phyloP scores from a whole-genome alignment of 1,140 invertebrate species.

The Drosophila rufa region DNA sequence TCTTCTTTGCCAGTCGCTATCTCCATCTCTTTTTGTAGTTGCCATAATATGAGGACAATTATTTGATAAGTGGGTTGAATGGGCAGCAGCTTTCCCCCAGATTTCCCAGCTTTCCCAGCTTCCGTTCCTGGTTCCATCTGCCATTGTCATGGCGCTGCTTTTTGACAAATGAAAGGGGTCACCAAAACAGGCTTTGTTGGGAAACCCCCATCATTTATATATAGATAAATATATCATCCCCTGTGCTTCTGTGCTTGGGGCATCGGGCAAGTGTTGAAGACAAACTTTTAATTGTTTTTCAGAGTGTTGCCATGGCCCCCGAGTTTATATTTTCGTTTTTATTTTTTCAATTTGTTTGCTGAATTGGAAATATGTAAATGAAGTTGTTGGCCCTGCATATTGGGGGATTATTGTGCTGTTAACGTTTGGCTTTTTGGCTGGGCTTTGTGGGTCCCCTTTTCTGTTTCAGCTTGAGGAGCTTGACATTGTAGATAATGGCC shows the following conservation, averaged over 20 bases:
- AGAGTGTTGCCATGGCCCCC: constrained; percentile 44
- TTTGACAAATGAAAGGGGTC: constrained; percentile 73
- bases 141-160: constrained; percentile 49
- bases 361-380: constrained; percentile 82
- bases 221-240: constrained; percentile 13
- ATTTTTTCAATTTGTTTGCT: constrained; percentile 59
- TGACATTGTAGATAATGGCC: constrained; percentile 5
- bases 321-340: constrained; percentile 40
- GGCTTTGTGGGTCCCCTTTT: constrained; percentile 25
- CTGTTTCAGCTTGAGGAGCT: constrained; percentile 15
- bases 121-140: constrained; percentile 25
- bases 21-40: constrained; percentile 49
- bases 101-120: background rate
- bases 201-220: constrained; percentile 18
- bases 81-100: constrained; percentile 35
- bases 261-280: constrained; percentile 56
- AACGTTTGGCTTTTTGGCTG: constrained; percentile 31
- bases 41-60: constrained; percentile 81
- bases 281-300: constrained; percentile 82
- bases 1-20: constrained; percentile 25
- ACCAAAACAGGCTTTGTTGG: constrained; percentile 46
- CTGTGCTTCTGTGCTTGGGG: background rate
- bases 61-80: constrained; percentile 80
- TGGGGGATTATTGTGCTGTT: constrained; percentile 47
- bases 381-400: constrained; percentile 36